These are phyloP conservation scores for Seriola aureovittata DNA, from an alignment of 2,113 vertebrate species.

Conservation along the genomic window DNA sequence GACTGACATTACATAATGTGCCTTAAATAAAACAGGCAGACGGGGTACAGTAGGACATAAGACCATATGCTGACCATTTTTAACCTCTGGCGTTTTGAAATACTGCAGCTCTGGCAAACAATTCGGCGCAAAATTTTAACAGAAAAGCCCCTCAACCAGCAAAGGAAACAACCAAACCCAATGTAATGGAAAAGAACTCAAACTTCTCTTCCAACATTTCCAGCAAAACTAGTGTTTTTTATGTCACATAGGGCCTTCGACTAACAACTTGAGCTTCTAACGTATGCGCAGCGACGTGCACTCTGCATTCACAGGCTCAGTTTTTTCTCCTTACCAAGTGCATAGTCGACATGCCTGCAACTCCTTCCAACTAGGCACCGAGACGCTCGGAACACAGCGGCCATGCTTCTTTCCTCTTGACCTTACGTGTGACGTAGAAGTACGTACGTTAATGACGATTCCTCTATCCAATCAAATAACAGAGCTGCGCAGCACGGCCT, in stretches of 20 bases:
- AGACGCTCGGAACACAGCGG: slow-evolving; percentile 82
- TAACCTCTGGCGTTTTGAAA: background rate
- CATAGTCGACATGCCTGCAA: slow-evolving; percentile 77
- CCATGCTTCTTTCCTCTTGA: slow-evolving; percentile 85
- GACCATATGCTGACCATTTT: background rate
- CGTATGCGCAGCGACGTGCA: background rate
- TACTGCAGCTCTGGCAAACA: background rate
- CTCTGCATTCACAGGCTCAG: fast-evolving
- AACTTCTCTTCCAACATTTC: slow-evolving; percentile 40
- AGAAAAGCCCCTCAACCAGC: background rate
- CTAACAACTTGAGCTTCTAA: background rate
- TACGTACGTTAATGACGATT: slow-evolving; percentile 41
- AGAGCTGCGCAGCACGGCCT: background rate
- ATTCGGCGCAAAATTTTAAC: background rate
- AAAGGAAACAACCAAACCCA: background rate
- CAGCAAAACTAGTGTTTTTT: background rate
- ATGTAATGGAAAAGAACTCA: background rate
- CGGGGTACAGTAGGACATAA: background rate
- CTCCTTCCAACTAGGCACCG: slow-evolving; percentile 77
- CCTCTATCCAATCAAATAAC: slow-evolving; percentile 62
- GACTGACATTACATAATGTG: slow-evolving; percentile 38
- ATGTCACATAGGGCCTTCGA: background rate
- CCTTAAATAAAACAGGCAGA: background rate
- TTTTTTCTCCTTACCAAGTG: slow-evolving; percentile 76
- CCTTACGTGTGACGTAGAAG: slow-evolving; percentile 58